Base-by-base conservation (phyloP, 2,797 vertebrate species). In the Eptatretus atami region DNA sequence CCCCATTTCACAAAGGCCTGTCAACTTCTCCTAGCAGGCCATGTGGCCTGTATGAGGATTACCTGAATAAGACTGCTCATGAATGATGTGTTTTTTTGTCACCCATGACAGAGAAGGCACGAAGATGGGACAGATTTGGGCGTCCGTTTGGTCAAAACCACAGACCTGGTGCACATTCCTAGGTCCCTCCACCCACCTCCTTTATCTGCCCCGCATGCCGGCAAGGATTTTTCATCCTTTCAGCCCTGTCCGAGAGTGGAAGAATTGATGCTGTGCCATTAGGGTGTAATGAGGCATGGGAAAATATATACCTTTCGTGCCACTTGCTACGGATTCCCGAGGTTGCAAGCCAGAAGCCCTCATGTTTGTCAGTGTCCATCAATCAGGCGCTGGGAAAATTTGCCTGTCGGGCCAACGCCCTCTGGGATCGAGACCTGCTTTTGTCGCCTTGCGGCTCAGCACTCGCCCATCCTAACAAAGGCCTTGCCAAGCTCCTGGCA, bases 281-380 rank as follows among this genome's bases (percentile, higher is more conserved):
- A 81, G 78, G 77, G 78, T 81, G 83, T 90, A 90, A 94, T 94
- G 85, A 87, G 83, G 83, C 84, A 81, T 86, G 81, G 80, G 82
- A 78, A 79, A 78, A 82, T 81, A 86, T 86, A 85, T 86, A 85
- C 92, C 85, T 85, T 85, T 81, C 79, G 82, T 81, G 81, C 82
- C 82, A 82, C 86, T 86, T 87, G 84, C 90, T 88, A 92, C 86
- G 92, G 85, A 93, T 81, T 61, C 57, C 57, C n/a, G 25, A 25
- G n/a, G 57, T 61, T n/a, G 57, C 57, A 61, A n/a, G 57, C 57
- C 57, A 61, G 57, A n/a, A 61, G 57, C 57, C 57, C 25, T 61
- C 25, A 25, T 12, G 57, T 61, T 61, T 61, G 57, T 61, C 57
- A 61, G n/a, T 25, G 57, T 61, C 57, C 57, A 61, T 61, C 57